Percentiles rank a stretch among this genome's conserved stretches.
Evolutionary conservation across 2,797 vertebrate species (phyloP).

Genomic region (Enteromius afrohamiltoni): DNA sequence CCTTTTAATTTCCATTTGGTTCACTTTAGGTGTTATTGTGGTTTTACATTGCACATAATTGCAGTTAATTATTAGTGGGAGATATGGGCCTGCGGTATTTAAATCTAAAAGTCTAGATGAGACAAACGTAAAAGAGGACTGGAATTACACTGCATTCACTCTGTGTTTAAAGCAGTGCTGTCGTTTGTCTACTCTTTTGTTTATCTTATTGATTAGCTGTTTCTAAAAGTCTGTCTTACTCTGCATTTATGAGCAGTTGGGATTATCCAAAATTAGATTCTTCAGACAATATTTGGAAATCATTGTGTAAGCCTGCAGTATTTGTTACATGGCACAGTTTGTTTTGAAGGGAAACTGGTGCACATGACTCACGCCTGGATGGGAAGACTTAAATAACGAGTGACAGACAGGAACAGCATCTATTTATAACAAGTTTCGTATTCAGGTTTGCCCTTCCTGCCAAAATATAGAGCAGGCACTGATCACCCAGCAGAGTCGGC

Average conservation of each 20-base stretch:
- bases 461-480: slow-evolving; percentile 61
- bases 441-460: slow-evolving; percentile 77
- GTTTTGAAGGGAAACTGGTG: slow-evolving; percentile 59
- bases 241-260: not conserved
- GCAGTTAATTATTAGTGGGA: not conserved
- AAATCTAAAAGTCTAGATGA: not conserved
- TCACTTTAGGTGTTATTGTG: not conserved
- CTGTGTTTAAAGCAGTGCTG: slow-evolving; percentile 33
- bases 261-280: slow-evolving; percentile 23
- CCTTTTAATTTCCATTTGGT: not conserved
- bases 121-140: slow-evolving; percentile 46
- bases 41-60: no score
- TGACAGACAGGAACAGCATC: slow-evolving; percentile 65
- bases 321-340: slow-evolving; percentile 51
- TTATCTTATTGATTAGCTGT: slow-evolving; percentile 5
- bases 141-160: slow-evolving; percentile 74
- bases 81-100: not conserved
- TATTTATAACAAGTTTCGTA: slow-evolving; percentile 79
- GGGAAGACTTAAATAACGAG: slow-evolving; percentile 50
- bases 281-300: slow-evolving; percentile 38
- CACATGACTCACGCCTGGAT: slow-evolving; percentile 47
- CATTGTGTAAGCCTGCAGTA: slow-evolving; percentile 1
- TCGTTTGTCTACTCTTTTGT: slow-evolving; percentile 18
- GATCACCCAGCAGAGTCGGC: slow-evolving; percentile 63
- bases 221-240: not conserved